phyloP scores from a whole-genome alignment of 2,113 vertebrate species.

The Orientallactaga bullata region DNA sequence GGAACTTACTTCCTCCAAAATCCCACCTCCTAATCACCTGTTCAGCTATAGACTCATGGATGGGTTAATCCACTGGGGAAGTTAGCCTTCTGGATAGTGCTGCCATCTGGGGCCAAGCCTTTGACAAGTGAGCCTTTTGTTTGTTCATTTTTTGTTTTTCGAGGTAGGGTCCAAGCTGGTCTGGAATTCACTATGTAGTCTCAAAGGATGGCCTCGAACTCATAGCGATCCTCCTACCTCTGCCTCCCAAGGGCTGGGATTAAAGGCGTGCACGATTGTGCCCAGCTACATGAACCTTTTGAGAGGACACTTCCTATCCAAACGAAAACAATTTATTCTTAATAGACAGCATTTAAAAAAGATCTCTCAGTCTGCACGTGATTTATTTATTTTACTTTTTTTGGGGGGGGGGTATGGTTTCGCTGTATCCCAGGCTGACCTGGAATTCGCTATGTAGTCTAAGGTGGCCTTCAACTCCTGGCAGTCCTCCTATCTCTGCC shows the following conservation, averaged over 20 bases:
- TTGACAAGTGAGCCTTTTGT: neutral
- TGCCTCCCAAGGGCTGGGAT: too few relatives aligned
- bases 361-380: neutral
- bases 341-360: neutral
- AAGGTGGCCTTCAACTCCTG: too few relatives aligned
- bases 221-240: too few relatives aligned
- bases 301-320: neutral
- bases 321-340: neutral
- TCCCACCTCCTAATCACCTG: neutral
- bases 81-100: neutral
- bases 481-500: too few relatives aligned
- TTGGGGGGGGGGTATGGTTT: too few relatives aligned
- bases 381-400: neutral
- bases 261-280: too few relatives aligned
- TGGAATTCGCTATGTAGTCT: too few relatives aligned
- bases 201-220: too few relatives aligned
- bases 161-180: too few relatives aligned
- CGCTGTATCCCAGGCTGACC: too few relatives aligned
- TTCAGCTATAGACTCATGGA: neutral
- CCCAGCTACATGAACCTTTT: neutral
- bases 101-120: neutral
- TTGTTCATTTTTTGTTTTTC: too few relatives aligned
- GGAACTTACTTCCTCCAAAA: neutral
- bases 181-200: too few relatives aligned
- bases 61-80: neutral